A percentile compares a stretch with the other conserved stretches of the same genome.
phyloP scores from a whole-genome alignment of 2,888 invertebrate genomes.

The Xylophagus ater region DNA sequence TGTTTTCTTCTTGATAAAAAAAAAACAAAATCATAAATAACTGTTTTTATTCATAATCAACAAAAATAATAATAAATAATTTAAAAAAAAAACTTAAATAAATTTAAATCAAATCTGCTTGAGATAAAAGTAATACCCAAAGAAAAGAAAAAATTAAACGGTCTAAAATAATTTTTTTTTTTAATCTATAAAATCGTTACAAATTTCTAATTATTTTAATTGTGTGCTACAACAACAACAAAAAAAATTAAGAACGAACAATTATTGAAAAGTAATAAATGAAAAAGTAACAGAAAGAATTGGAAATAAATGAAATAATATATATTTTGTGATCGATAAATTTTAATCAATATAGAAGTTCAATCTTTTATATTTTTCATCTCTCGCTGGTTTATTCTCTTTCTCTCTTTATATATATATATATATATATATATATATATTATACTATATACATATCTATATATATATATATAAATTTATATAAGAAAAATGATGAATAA shows the following conservation, averaged over 20 bases:
- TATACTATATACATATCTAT: conserved; percentile 6
- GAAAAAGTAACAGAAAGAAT: conserved; percentile 3
- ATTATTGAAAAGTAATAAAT: background rate
- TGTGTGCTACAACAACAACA: background rate
- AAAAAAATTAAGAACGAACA: background rate
- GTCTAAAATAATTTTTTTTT: background rate
- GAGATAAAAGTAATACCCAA: too few relatives aligned
- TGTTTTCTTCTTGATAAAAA: too few relatives aligned
- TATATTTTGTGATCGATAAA: conserved; percentile 17
- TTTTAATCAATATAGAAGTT: conserved; percentile 14
- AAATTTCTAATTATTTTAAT: background rate
- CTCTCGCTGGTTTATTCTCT: conserved; percentile 3
- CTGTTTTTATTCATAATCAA: too few relatives aligned
- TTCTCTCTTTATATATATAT: too few relatives aligned
- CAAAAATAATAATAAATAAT: too few relatives aligned
- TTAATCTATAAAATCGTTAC: background rate
- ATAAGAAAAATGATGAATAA: conserved; percentile 10
- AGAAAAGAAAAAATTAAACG: conserved; percentile 3
- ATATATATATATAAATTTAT: conserved; percentile 10
- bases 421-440: conserved; percentile 6
- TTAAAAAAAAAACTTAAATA: too few relatives aligned
- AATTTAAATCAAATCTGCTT: too few relatives aligned
- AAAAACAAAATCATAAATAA: too few relatives aligned
- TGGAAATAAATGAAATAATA: conserved; percentile 7
- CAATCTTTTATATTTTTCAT: conserved; percentile 1